Evolutionary conservation across 1,140 invertebrate species (phyloP).

Genomic region (Aleiodes sp.): DNA sequence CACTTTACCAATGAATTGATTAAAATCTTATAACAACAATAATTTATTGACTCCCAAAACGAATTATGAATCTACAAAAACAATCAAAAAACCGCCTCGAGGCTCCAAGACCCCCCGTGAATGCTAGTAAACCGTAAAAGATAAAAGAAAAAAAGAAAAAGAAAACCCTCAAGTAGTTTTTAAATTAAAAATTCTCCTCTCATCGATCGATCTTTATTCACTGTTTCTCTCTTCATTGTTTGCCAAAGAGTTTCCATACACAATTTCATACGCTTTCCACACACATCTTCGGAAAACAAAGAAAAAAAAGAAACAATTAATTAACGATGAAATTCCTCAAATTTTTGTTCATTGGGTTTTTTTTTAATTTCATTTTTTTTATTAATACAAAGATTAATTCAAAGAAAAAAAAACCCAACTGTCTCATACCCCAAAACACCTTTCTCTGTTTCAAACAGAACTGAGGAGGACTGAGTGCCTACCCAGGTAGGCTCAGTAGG

Average conservation of each 20-base stretch:
- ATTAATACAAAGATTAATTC: conserved; percentile 47
- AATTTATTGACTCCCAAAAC: conserved; percentile 5
- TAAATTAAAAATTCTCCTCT: conserved; percentile 25
- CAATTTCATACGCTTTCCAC: conserved; percentile 34
- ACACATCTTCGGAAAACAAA: no score
- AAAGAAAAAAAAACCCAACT: conserved; percentile 44
- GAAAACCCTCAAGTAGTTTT: background rate
- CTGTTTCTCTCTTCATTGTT: conserved; percentile 20
- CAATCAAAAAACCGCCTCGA: conserved; percentile 19
- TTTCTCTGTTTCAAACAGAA: conserved; percentile 67
- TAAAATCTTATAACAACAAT: no score
- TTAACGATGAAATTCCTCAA: background rate
- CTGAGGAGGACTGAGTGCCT: conserved; percentile 64
- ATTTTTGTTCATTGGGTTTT: conserved; percentile 31
- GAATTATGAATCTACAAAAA: no score
- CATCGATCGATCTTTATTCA: conserved; percentile 46
- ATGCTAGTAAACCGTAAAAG: no score
- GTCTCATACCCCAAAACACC: conserved; percentile 63
- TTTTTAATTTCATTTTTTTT: background rate
- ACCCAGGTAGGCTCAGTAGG: conserved; percentile 62
- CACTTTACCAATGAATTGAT: no score
- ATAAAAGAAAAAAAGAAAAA: no score
- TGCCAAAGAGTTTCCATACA: background rate
- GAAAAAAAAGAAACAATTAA: conserved; percentile 26
- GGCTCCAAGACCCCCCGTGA: conserved; percentile 30